Evolutionary conservation across 2,797 vertebrate species (phyloP), one percentile per base, ranked within the genome.

Genomic region (Helicolenus hilgendorfi): DNA sequence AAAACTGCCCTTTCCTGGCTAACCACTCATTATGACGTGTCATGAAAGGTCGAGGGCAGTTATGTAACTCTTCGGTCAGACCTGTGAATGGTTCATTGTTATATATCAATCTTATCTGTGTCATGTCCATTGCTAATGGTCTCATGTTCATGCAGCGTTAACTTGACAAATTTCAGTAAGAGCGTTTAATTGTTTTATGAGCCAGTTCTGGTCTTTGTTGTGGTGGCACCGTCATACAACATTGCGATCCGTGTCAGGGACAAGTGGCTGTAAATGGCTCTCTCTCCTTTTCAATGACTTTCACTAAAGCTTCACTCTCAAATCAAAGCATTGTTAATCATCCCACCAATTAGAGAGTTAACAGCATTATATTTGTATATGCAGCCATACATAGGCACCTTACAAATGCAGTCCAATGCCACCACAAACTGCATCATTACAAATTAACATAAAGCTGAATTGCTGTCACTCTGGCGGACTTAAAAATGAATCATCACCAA

Each of bases 1-100:
- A 31, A 41, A 79, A 56, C 62, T 35, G 20, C 79, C 77, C 74
- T 31, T 72, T 62, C 75, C 35, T 38, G 67, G 70, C 81, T 79
- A 90, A 92, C 85, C 38, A 45, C 20, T 90, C 84, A 89, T 92
- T 91, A 83, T 72, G 63, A 70, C 63, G 24, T 78, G 84, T 84
- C 86, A 74, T 58, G 26, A 84, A 45, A 87, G 88, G 84, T 84
- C 55, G n/a, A 78, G 75, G 27, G 75, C 69, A 79, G 80, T 81
- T 74, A 15, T 79, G 71, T 49, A 68, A 86, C 75, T 77, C 75
- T 77, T 20, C 14, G 3, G 58, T 71, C 35, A 59, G 27, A 67
- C 67, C 71, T 59, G 53, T 65, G 7, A 69, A 77, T 41, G 35
- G 15, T 60, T 84, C 27, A 31, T 22, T 53, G 24, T 81, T 77